These are phyloP conservation scores for Orchesellides sinensis DNA, from an alignment of 2,888 invertebrate species.

Conservation along the genomic window DNA sequence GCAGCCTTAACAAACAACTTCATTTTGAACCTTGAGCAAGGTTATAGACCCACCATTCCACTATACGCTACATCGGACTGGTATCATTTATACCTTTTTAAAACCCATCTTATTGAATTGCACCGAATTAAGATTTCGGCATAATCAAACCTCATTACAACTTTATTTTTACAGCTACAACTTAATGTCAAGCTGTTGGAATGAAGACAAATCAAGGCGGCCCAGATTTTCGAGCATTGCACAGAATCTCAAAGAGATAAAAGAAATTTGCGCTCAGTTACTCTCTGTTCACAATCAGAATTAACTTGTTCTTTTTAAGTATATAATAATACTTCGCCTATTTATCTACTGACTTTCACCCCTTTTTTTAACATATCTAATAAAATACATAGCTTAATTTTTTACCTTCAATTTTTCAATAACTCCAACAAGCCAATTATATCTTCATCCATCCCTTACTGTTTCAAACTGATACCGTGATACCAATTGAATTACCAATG, in stretches of 20 bases:
- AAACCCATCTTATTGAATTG: neutral
- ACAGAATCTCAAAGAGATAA: neutral
- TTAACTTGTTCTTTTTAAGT: no score
- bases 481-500: no score
- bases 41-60: neutral
- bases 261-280: neutral
- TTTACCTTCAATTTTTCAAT: no score
- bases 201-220: neutral
- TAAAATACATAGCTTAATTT: no score
- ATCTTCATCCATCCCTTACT: no score
- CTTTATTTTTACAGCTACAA: constrained; percentile 11
- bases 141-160: neutral
- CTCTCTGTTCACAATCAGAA: no score
- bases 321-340: no score
- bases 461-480: no score
- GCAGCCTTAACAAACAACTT: neutral
- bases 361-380: no score
- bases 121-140: neutral
- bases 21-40: neutral
- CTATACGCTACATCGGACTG: neutral
- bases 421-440: no score
- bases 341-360: neutral
- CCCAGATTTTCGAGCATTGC: neutral
- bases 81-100: neutral
- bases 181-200: neutral